phyloP scores from a whole-genome alignment of 2,113 vertebrate species.

The Amblyopsis rosae region DNA sequence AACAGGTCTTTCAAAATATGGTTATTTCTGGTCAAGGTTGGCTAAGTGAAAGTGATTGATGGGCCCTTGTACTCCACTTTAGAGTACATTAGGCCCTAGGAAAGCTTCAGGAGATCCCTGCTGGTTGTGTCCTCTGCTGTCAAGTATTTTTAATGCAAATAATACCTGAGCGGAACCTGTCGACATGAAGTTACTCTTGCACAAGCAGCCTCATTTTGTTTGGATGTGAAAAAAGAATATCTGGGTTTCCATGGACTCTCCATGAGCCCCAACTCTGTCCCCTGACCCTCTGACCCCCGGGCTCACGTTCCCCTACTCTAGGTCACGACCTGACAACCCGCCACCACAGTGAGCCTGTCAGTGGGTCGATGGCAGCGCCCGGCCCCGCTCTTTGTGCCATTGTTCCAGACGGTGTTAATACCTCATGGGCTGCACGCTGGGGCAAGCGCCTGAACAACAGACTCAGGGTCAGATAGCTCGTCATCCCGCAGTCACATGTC shows the following conservation, averaged over 20 bases:
- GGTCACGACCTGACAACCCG: constrained; percentile 57
- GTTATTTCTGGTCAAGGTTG: too few species aligned
- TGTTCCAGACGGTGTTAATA: constrained; percentile 61
- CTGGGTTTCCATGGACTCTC: constrained; percentile 35
- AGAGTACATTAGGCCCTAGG: too few species aligned
- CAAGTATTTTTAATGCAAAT: too few species aligned
- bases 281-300: constrained; percentile 46
- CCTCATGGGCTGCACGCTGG: constrained; percentile 51
- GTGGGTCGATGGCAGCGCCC: constrained; percentile 38
- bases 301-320: constrained; percentile 32
- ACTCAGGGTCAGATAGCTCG: constrained; percentile 34
- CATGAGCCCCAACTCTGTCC: constrained; percentile 49
- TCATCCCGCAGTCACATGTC: not conserved
- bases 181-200: too few species aligned
- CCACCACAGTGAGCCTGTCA: constrained; percentile 58
- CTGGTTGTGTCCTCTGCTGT: too few species aligned
- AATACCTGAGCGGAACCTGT: too few species aligned
- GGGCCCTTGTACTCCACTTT: too few species aligned
- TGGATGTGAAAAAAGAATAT: too few species aligned
- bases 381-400: constrained; percentile 22
- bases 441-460: constrained; percentile 37
- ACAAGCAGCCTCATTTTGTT: too few species aligned
- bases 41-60: too few species aligned
- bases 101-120: too few species aligned
- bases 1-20: too few species aligned